Conservation (phyloP, 1,140 invertebrate genomes). For the Anastatus disparis region DNA sequence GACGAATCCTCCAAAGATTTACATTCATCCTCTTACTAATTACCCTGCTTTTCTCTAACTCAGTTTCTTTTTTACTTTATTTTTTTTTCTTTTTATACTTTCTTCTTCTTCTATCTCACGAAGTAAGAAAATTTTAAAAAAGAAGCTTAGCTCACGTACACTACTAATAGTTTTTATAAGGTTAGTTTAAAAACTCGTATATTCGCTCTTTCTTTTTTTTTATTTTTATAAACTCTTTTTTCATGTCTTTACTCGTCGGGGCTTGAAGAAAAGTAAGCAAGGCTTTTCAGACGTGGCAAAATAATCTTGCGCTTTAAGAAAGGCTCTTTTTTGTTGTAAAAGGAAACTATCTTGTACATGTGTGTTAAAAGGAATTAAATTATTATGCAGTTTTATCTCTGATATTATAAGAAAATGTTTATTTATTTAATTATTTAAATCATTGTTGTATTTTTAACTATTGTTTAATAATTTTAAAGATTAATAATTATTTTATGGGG, state of each 20-base stretch:
- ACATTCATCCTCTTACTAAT: constrained; percentile 36
- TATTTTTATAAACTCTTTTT: no score
- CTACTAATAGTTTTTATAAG: constrained; percentile 31
- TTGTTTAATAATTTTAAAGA: no score
- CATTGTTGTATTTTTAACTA: no score
- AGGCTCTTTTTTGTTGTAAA: no score
- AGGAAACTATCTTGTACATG: no score
- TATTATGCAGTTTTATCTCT: no score
- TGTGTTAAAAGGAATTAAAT: no score
- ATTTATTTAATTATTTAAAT: no score
- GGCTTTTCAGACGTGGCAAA: not conserved
- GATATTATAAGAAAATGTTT: no score
- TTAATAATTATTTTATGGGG: no score
- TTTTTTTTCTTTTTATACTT: not conserved
- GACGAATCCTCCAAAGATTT: constrained; percentile 38
- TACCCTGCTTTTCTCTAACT: constrained; percentile 29
- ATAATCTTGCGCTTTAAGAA: no score
- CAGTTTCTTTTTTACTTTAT: not conserved
- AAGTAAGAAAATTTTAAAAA: not conserved
- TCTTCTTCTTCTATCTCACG: constrained; percentile 1
- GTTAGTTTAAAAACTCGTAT: constrained; percentile 7
- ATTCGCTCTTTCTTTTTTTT: not conserved
- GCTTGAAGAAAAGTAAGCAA: not conserved
- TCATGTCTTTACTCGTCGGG: not conserved
- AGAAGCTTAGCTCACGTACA: not conserved